Base-by-base conservation (phyloP, 2,113 vertebrate species). In the Limanda limanda region DNA sequence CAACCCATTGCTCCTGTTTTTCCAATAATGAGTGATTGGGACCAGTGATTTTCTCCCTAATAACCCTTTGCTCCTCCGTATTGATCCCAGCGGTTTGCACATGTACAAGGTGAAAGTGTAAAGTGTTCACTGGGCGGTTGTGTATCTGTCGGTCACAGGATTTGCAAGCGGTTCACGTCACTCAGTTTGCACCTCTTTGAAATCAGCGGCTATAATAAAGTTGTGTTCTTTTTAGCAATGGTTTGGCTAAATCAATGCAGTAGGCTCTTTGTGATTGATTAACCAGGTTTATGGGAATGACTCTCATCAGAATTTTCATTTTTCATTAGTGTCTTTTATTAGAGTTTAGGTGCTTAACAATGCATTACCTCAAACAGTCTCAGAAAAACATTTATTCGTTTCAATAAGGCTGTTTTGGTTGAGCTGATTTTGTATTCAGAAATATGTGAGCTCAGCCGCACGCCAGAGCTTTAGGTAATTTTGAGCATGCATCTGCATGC, bases 261-360 rank as follows among this genome's bases (percentile, higher is more conserved):
- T 67, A 21, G 63, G 71, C 79, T 76, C 68, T 61, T 55, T 65
- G 68, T 91, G 84, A 92, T 87, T 85, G 90, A 91, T 91, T 88
- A 86, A 85, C 74, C 67, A 60, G 60, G 56, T 75, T 82, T 76
- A 74, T 45, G 62, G 78, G 79, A 83, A 74, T 75, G 90, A 87
- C 87, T 83, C 71, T 83, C 74, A 85, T 89, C 82, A 68, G 58
- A 87, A 80, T 84, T 87, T 83, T 86, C 64, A 83, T 85, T 86
- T 91, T 79, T 89, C 84, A 89, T 87, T 71, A 82, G 71, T 72
- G 76, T 80, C 45, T 85, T 80, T 86, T 78, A 84, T 76, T 78
- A 67, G 37, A 56, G 74, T 64, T 68, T 70, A 76, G 80, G 75
- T 86, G 80, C 70, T 83, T 80, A 84, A 90, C 71, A 82, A 79